Percentiles rank a stretch among this genome's conserved stretches.
Conservation (phyloP, 2,113 vertebrate genomes). For the Phocoena phocoena region DNA sequence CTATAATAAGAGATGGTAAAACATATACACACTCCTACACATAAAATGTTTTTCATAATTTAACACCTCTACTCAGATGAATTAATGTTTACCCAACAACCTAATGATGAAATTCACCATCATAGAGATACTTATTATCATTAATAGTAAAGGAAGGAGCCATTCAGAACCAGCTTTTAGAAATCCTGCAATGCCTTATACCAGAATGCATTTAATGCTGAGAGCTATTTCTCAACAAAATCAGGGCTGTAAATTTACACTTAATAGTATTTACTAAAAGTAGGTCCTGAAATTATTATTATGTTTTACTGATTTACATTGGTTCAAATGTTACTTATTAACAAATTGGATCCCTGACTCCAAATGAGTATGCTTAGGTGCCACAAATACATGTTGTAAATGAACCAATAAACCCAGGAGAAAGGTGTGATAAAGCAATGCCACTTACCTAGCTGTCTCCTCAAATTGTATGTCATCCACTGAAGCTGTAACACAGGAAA, state of each 20-base stretch:
- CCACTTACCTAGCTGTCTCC: conserved; percentile 85
- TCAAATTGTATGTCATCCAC: conserved; percentile 90
- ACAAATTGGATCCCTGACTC: not conserved
- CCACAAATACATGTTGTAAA: not conserved
- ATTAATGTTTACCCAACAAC: conserved; percentile 1
- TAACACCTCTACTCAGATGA: not conserved
- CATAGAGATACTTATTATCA: not conserved
- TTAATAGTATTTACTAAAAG: not conserved
- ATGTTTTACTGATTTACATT: not conserved
- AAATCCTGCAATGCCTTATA: not conserved
- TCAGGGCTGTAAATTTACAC: not conserved
- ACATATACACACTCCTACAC: not conserved
- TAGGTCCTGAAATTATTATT: not conserved
- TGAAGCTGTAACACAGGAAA: conserved; percentile 87
- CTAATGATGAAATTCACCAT: not conserved
- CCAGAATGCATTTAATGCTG: not conserved
- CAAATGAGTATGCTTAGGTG: not conserved
- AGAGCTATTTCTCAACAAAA: not conserved
- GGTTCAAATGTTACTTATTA: conserved; percentile 4
- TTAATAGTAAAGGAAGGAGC: not conserved
- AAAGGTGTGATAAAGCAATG: not conserved
- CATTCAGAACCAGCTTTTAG: not conserved
- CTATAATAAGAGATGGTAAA: not conserved
- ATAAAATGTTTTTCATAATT: not conserved
- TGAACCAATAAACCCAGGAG: not conserved